A percentile compares a stretch with the other conserved stretches of the same genome.
phyloP scores from a whole-genome alignment of 1,140 invertebrate genomes.

The Brachionus rubens region DNA sequence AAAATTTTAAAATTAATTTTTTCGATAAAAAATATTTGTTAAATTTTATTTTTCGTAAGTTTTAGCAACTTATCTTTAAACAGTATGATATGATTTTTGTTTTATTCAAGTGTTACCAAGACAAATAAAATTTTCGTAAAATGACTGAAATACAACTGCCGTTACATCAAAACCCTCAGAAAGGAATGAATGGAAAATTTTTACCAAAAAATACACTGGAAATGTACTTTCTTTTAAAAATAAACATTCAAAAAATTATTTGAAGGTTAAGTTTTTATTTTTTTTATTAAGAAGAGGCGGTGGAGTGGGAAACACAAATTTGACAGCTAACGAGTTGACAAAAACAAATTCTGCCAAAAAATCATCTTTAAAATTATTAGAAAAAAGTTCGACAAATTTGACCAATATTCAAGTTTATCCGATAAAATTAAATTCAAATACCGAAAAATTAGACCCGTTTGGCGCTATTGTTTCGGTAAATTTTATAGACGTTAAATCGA shows the following conservation, averaged over 20 bases:
- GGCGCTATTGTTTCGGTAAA: slow-evolving; percentile 15
- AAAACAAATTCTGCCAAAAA: slow-evolving; percentile 6
- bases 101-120: neutral
- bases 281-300: slow-evolving; percentile 20
- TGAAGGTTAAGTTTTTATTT: neutral
- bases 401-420: slow-evolving; percentile 11
- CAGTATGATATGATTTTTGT: neutral
- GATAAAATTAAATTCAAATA: slow-evolving; percentile 3
- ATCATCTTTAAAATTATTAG: slow-evolving; percentile 16
- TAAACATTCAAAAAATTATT: neutral
- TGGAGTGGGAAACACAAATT: slow-evolving; percentile 17
- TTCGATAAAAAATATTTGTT: neutral
- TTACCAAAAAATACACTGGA: slow-evolving; percentile 40
- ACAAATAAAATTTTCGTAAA: slow-evolving; percentile 17
- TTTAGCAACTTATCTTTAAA: neutral
- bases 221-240: slow-evolving; percentile 19
- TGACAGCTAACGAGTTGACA: neutral
- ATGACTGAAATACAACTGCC: slow-evolving; percentile 45
- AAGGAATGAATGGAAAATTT: slow-evolving; percentile 47
- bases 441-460: slow-evolving; percentile 5
- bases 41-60: slow-evolving; percentile 36
- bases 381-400: slow-evolving; percentile 19
- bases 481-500: slow-evolving; percentile 32
- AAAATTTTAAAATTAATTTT: neutral
- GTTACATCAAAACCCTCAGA: slow-evolving; percentile 36